Percentiles rank a stretch among this genome's conserved stretches.
These are phyloP conservation scores for Palaemon carinicauda DNA, from an alignment of 1,140 invertebrate species.

Conservation along the genomic window DNA sequence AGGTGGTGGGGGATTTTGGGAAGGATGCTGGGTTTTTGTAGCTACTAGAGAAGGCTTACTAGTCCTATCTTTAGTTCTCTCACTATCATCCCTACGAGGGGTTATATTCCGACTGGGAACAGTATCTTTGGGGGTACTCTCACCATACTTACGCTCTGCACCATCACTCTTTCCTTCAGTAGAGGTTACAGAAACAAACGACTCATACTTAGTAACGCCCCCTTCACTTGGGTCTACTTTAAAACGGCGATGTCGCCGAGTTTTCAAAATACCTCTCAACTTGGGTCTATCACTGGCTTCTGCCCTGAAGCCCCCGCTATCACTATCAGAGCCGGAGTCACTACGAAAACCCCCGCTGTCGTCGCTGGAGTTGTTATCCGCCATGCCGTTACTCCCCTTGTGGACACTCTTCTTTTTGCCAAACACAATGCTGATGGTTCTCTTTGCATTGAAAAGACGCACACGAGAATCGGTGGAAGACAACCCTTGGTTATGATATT, in stretches of 20 bases:
- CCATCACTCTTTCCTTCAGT: not conserved
- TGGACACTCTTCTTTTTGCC: not conserved
- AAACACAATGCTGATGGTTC: constrained; percentile 29
- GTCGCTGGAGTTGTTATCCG: constrained; percentile 18
- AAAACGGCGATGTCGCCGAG: not conserved
- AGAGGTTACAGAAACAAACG: not conserved
- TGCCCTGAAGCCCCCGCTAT: not conserved
- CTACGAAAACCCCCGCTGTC: constrained; percentile 45
- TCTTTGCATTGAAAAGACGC: constrained; percentile 7
- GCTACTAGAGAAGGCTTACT: not conserved
- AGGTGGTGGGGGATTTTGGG: not conserved
- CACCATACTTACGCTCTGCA: not conserved
- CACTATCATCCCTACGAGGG: not conserved
- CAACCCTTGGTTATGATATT: not conserved
- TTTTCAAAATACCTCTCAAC: constrained; percentile 23
- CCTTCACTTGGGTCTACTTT: not conserved
- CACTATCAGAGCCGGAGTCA: not conserved
- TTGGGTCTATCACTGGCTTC: not conserved
- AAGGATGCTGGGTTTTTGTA: not conserved
- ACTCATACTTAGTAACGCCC: not conserved
- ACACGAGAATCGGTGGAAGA: constrained; percentile 39
- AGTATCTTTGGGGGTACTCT: not conserved
- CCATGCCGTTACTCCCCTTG: not conserved
- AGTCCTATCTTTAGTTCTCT: not conserved
- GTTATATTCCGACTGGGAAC: too few species aligned